Evolutionary conservation across 2,113 vertebrate genomes (phyloP).

Genomic region (Anoplopoma fimbria): DNA sequence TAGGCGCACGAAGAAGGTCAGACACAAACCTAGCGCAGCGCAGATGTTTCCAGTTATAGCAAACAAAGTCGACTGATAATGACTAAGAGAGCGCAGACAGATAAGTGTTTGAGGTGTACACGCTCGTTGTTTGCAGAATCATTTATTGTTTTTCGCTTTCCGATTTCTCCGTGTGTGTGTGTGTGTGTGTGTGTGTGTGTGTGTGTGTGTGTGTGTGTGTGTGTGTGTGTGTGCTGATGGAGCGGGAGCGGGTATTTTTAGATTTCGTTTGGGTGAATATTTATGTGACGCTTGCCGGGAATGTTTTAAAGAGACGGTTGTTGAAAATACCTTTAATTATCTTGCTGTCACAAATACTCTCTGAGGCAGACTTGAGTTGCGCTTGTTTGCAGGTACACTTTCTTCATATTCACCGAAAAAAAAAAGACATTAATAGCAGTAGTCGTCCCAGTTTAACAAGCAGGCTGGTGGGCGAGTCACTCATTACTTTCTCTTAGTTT

Average conservation of each 20-base stretch:
- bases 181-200: conserved; percentile 8
- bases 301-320: conserved; percentile 39
- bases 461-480: conserved; percentile 12
- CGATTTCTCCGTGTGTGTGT: conserved; percentile 23
- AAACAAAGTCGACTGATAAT: conserved; percentile 49
- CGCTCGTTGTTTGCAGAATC: conserved; percentile 46
- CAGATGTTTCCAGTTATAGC: conserved; percentile 57
- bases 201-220: conserved; percentile 12
- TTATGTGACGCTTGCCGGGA: conserved; percentile 11
- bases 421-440: conserved; percentile 38
- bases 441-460: conserved; percentile 49
- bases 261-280: conserved; percentile 35
- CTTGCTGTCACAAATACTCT: conserved; percentile 42
- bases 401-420: conserved; percentile 14
- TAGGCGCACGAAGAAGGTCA: conserved; percentile 21
- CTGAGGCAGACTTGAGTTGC: conserved; percentile 20
- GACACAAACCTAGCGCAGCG: background rate
- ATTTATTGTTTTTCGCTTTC: conserved; percentile 42
- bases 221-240: conserved; percentile 10
- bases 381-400: conserved; percentile 51
- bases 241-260: conserved; percentile 53
- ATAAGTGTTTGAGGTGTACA: conserved; percentile 15
- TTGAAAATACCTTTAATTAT: conserved; percentile 63
- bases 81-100: conserved; percentile 27
- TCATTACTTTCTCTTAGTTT: conserved; percentile 21